Evolutionary conservation across 2,113 vertebrate species (phyloP), one percentile per base, ranked within the genome.

Genomic region (Monarcha castaneiventris): DNA sequence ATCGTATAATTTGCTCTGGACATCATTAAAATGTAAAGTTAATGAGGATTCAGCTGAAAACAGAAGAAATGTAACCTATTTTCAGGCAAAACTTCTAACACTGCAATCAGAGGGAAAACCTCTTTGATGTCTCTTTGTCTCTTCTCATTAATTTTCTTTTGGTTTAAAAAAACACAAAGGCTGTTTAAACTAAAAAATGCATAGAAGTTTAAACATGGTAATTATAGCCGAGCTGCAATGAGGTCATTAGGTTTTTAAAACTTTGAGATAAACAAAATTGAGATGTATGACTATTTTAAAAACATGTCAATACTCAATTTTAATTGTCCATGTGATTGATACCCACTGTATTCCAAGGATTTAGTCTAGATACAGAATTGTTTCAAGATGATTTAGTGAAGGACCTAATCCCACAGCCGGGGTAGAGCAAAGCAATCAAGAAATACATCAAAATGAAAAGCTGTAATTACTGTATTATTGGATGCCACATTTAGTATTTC

Each of bases 11-110:
- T 98, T 98, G 97, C 97, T 97, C 97, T 98, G 97, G 98, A 98
- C 98, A 98, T 99, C 98, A 99, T 99, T 99, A 99, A 99, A 99
- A 99, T 98, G 97, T 98, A 98, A 98, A 97, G 98, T 98, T 99
- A 99, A 99, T 99, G 98, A 99, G 99, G 98, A 98, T 98, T 98
- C 92, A 96, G 97, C 98, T 97, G 97, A 97, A 98, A 98, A 98
- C 98, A 98, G 98, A 98, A 98, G 97, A 98, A 98, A 97, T 98
- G 97, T 98, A 98, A 99, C 98, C 98, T 98, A 98, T 98, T 98
- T 98, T 98, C 97, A 98, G 97, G 98, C 98, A 98, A 98, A 98
- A 99, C 98, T 98, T 98, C 98, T 98, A 99, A 99, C 98, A 98
- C 98, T 98, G 98, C 98, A 98, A 98, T 99, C 97, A 98, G 98